These are phyloP conservation scores for Platynereis dumerilii DNA, from an alignment of 2,888 invertebrate genomes.

Conservation along the genomic window DNA sequence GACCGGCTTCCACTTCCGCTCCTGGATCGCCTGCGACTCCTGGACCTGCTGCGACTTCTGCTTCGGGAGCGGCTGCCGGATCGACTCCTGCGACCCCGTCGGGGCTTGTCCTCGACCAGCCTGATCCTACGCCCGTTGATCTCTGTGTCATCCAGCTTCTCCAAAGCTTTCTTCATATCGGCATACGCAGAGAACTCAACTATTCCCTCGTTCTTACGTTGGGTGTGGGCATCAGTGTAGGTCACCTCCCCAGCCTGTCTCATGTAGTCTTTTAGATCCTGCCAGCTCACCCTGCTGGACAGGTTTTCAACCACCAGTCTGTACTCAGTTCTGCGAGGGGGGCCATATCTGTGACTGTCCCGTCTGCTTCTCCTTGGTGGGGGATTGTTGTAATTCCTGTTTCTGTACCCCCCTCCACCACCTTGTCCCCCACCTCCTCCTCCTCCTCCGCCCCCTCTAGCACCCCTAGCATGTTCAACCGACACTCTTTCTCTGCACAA, in stretches of 20 bases:
- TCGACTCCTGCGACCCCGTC: constrained; percentile 62
- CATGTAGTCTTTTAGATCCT: constrained; percentile 99
- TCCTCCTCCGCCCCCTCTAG: constrained; percentile 69
- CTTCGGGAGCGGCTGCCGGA: constrained; percentile 53
- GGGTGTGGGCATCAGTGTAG: constrained; percentile 97
- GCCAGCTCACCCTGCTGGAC: constrained; percentile 98
- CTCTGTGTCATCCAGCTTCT: constrained; percentile 95
- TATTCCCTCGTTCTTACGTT: constrained; percentile 82
- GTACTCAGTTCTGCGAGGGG: constrained; percentile 94
- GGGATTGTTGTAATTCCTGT: constrained; percentile 31
- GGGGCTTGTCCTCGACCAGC: constrained; percentile 80
- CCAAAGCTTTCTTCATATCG: constrained; percentile 95
- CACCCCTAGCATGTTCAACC: constrained; percentile 82
- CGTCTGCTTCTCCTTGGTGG: constrained; percentile 34
- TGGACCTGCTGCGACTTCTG: constrained; percentile 40
- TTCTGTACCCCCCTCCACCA: constrained; percentile 65
- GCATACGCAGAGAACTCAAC: constrained; percentile 95
- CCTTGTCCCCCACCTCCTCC: constrained; percentile 65
- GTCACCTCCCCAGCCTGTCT: constrained; percentile 99
- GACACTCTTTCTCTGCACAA: constrained; percentile 93
- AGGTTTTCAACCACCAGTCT: constrained; percentile 96
- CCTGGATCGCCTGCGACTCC: constrained; percentile 61
- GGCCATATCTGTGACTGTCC: constrained; percentile 80
- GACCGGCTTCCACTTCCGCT: constrained; percentile 67
- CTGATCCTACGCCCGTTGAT: constrained; percentile 92